These are phyloP conservation scores for Sphaerodactylus townsendi DNA, from an alignment of 2,113 vertebrate species.

Conservation along the genomic window DNA sequence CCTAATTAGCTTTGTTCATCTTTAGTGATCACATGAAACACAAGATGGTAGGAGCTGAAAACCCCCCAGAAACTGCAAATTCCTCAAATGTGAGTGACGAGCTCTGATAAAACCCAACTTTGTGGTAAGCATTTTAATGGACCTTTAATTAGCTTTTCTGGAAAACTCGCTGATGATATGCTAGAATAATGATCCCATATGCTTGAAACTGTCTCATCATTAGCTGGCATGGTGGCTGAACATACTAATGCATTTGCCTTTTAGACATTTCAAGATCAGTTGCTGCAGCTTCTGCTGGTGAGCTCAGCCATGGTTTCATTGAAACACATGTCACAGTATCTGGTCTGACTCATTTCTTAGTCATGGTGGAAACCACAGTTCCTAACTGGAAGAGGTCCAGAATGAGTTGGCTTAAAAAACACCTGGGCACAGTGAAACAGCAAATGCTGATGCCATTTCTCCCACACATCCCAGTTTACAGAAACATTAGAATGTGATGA, in stretches of 20 bases:
- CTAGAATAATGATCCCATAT: conserved; percentile 75
- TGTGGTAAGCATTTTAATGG: conserved; percentile 76
- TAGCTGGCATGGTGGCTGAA: conserved; percentile 72
- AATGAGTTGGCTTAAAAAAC: conserved; percentile 35
- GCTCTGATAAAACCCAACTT: conserved; percentile 69
- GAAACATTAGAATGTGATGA: conserved; percentile 21
- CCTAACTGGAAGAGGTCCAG: conserved; percentile 34
- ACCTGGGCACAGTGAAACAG: background rate
- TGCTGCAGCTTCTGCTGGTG: conserved; percentile 38
- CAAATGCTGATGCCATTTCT: conserved; percentile 16
- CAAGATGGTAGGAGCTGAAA: conserved; percentile 47
- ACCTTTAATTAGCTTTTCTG: conserved; percentile 79
- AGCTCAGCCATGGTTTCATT: conserved; percentile 64
- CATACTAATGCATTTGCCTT: conserved; percentile 72
- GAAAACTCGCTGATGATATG: conserved; percentile 76
- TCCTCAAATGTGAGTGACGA: conserved; percentile 65
- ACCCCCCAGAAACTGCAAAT: conserved; percentile 59
- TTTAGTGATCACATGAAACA: conserved; percentile 60
- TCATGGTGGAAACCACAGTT: conserved; percentile 49
- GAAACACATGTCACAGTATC: conserved; percentile 30
- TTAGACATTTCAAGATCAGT: conserved; percentile 56
- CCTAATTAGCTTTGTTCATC: conserved; percentile 70
- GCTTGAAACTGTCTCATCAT: conserved; percentile 75
- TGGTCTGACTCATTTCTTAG: conserved; percentile 54
- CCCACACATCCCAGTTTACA: conserved; percentile 18